phyloP scores from a whole-genome alignment of 2,888 invertebrate genomes.

The Geophilus truncorum region DNA sequence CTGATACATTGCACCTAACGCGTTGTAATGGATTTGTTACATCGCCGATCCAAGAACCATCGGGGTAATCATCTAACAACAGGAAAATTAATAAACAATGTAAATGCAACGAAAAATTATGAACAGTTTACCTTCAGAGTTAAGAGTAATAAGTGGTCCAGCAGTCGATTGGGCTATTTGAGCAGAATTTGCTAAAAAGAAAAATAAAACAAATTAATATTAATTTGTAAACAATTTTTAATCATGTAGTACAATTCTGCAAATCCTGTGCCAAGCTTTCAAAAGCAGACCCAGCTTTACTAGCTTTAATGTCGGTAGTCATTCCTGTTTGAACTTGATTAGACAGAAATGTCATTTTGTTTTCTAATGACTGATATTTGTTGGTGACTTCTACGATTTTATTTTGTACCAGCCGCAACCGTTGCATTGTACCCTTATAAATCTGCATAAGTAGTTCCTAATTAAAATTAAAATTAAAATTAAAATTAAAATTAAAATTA shows the following conservation, averaged over 20 bases:
- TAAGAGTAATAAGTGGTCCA: conserved; percentile 31
- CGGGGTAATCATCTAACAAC: conserved; percentile 50
- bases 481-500: not conserved
- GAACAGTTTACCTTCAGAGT: conserved; percentile 34
- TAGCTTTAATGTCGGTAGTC: not conserved
- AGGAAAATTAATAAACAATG: not conserved
- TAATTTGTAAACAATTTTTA: not conserved
- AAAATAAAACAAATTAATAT: not conserved
- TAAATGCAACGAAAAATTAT: too few species aligned
- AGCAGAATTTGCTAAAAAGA: not conserved
- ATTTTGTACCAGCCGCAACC: conserved; percentile 32
- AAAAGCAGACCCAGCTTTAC: not conserved
- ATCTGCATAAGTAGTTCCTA: conserved; percentile 20
- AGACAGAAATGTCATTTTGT: conserved; percentile 30
- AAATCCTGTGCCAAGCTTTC: not conserved
- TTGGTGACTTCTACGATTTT: conserved; percentile 28
- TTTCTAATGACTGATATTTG: conserved; percentile 25
- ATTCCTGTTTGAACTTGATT: not conserved
- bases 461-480: not conserved
- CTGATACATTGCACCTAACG: conserved; percentile 52
- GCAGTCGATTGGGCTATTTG: not conserved
- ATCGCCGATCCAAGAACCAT: conserved; percentile 54
- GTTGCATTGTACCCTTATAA: conserved; percentile 3
- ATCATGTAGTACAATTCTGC: not conserved
- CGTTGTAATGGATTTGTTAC: conserved; percentile 51